A percentile compares a stretch with the other conserved stretches of the same genome.
These are phyloP conservation scores for Lophochroa leadbeateri DNA, from an alignment of 2,113 vertebrate species.

Conservation along the genomic window DNA sequence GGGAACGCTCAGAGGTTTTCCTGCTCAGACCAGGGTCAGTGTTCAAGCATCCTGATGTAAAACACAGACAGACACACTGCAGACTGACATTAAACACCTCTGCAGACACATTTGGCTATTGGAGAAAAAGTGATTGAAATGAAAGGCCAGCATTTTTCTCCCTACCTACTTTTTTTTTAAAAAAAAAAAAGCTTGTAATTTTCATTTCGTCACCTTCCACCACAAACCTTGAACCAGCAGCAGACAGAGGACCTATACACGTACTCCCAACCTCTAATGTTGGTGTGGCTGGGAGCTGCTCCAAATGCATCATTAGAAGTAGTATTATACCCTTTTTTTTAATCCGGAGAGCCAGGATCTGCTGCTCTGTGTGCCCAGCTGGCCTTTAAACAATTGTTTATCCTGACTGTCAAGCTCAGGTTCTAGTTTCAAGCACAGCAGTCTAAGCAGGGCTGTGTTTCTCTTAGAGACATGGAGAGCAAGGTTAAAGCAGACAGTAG, in stretches of 20 bases:
- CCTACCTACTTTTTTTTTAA: background rate
- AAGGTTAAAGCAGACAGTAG: background rate
- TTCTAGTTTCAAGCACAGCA: background rate
- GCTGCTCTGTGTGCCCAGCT: background rate
- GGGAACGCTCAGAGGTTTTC: background rate
- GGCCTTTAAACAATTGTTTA: background rate
- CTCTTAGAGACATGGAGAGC: background rate
- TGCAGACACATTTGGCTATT: background rate
- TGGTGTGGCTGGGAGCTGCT: conserved; percentile 21
- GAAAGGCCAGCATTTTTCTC: conserved; percentile 39
- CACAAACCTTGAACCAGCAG: conserved; percentile 19
- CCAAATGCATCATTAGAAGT: background rate
- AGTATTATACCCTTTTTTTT: background rate
- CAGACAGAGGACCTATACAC: conserved; percentile 36
- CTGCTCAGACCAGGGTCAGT: background rate
- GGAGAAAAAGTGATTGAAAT: conserved; percentile 8
- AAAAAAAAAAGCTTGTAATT: background rate
- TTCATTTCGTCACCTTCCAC: conserved; percentile 14
- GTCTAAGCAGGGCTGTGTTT: background rate
- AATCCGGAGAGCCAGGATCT: background rate
- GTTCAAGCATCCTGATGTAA: background rate
- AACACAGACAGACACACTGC: background rate
- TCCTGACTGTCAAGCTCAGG: background rate
- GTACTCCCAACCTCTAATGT: background rate
- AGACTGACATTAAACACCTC: conserved; percentile 21